Base-by-base conservation (phyloP, 2,113 vertebrate species). In the Pelusios castaneus region DNA sequence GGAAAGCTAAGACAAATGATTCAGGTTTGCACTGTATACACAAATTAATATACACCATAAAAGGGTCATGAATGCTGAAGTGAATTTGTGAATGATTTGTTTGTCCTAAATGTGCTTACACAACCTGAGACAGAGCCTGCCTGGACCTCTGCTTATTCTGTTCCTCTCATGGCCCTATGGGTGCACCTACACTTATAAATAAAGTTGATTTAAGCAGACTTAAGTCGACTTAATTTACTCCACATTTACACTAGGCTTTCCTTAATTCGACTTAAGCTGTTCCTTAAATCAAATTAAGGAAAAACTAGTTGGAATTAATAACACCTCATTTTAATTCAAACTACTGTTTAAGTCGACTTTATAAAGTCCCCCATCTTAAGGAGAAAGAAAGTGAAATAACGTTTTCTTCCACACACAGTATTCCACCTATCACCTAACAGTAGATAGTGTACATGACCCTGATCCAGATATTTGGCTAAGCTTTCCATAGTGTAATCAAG, bases 401-500 rank as follows among this genome's bases (percentile, higher is more conserved):
- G 41, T 41, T 73, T 22, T 73, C 22, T 41, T 43, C 34, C 22
- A 43, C 38, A 75, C 70, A 75, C 38, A 75, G 7, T 19, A 92
- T 93, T 80, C 89, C 8, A 17, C 45, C n/a, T 25, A 51, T 75
- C 75, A 94, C 89, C 85, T 86, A 94, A 86, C 2, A 60, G 2
- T 22, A 86, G 43, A 22, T 56, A 6, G 45, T 77, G 41, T 47
- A 14, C 9, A 67, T 34, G 81, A 88, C n/a, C 45, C 63, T 70
- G 9, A 38, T 94, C 51, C 31, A 4, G 0, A n/a, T 86, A 43
- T 93, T 90, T 91, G 38, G 75, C 43, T 1, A 43, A 1, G 51
- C 25, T 91, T 92, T 93, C 89, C 91, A 89, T 29, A 85, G 79
- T 45, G 25, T 60, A 79, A 56, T 91, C 79, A 91, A 67, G 55